These are phyloP conservation scores for Phoenoteleia sp. DNA, from an alignment of 2,888 invertebrate species.

Conservation along the genomic window DNA sequence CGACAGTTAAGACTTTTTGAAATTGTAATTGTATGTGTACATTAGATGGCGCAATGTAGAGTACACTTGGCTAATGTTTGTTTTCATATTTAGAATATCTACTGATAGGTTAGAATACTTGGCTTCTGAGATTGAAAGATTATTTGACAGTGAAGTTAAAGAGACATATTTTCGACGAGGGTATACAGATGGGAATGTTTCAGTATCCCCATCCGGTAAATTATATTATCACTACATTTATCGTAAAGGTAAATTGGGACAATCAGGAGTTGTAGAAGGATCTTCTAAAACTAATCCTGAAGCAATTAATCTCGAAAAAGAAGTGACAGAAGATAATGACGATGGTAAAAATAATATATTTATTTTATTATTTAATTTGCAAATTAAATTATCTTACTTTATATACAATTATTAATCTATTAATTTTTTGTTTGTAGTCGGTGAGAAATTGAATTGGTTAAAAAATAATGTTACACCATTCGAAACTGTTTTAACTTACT, in stretches of 20 bases:
- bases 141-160: slow-evolving; percentile 17
- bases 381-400: too few relatives aligned
- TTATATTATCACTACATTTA: slow-evolving; percentile 43
- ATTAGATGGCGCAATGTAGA: too few relatives aligned
- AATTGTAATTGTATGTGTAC: too few relatives aligned
- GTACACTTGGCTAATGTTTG: not conserved
- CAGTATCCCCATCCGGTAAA: slow-evolving; percentile 12
- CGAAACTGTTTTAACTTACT: too few relatives aligned
- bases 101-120: slow-evolving; percentile 16
- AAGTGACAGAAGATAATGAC: too few relatives aligned
- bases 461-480: not conserved
- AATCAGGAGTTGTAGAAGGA: too few relatives aligned
- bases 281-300: too few relatives aligned
- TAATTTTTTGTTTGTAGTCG: too few relatives aligned
- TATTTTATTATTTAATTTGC: too few relatives aligned
- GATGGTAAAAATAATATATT: too few relatives aligned
- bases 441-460: slow-evolving; percentile 4
- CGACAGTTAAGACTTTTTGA: slow-evolving; percentile 1
- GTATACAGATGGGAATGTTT: slow-evolving; percentile 1
- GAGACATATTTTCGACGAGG: slow-evolving; percentile 20
- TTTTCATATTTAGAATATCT: slow-evolving; percentile 36
- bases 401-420: too few relatives aligned
- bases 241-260: slow-evolving; percentile 16
- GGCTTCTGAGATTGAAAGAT: slow-evolving; percentile 13
- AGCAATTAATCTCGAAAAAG: too few relatives aligned